Base-by-base conservation (phyloP, 2,888 invertebrate species). In the Dichetophora obliterata region DNA sequence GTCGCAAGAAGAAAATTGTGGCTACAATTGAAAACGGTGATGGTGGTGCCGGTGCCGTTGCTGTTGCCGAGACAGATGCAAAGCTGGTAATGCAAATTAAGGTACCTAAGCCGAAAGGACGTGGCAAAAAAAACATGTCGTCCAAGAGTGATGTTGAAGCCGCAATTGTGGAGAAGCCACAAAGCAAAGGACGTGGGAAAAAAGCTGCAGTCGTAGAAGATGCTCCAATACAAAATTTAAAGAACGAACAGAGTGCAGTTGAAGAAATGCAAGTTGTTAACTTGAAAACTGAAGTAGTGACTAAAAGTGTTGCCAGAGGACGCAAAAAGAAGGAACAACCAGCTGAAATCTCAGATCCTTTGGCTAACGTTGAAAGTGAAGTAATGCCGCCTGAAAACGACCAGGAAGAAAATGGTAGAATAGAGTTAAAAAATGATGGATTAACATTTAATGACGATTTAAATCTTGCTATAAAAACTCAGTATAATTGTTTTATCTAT, bases 161-260 rank as follows among this genome's bases (percentile, higher is more conserved):
- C 74, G 57, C 16, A 34, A 54, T 54, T 14, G 79, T 14, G 43
- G 43, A 43, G 43, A 43, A 43, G 14, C 77, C 50, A 66, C 70
- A 11, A 80, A 54, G 77, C 2, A 82, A 59, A 68, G 81, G 80
- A 11, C 77, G 80, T 6, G 22, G 78, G n/a, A 82, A 81, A 72
- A 80, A 77, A n/a, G 34, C 78, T 3, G 71, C 75, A 31, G 78
- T 71, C 11, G 59, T 22, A 3, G 63, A n/a, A 24, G 37, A 54
- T 19, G 54, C 43, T 22, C 8, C 69, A 77, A 80, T 5, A 14
- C 6, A 57, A 37, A 63, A 3, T 50, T 27, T 3, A 6, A 31
- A 48, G 4, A 48, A 48, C 27, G 14, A 52, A 57, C 52, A 37
- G 48, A 59, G 61, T 5, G 50, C 3, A 9, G 48, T 11, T n/a